Percentiles rank a stretch among this genome's conserved stretches.
Conservation (phyloP, 2,113 vertebrate species). For the Mixornis gularis region DNA sequence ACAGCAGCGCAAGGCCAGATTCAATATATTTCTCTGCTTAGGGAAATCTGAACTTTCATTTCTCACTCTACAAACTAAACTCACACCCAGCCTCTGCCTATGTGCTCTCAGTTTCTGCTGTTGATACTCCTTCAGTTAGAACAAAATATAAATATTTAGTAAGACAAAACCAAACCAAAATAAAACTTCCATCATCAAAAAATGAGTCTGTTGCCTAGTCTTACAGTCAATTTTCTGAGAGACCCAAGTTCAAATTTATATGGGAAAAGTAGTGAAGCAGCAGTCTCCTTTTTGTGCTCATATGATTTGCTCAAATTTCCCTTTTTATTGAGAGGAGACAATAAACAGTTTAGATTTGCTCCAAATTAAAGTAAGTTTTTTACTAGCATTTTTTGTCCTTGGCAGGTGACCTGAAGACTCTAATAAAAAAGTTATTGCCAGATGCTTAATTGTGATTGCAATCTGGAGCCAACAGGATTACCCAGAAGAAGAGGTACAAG, state of each 20-base stretch:
- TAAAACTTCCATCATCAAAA: not conserved
- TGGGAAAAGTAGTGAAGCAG: not conserved
- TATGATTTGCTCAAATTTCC: not conserved
- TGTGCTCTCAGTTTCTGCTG: not conserved
- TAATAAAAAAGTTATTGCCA: not conserved
- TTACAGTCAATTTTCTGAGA: not conserved
- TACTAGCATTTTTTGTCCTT: not conserved
- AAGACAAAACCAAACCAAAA: not conserved
- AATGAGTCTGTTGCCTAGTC: fast-evolving
- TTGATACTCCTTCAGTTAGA: not conserved
- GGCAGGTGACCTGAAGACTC: not conserved
- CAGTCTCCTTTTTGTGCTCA: not conserved
- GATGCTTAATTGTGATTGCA: not conserved
- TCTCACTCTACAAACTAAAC: not conserved
- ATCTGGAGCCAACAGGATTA: not conserved
- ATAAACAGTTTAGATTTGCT: not conserved
- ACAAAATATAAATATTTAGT: not conserved
- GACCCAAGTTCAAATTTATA: not conserved
- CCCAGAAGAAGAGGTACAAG: not conserved
- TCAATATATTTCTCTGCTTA: not conserved
- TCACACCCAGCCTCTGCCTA: not conserved
- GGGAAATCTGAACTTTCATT: not conserved
- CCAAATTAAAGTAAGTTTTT: not conserved
- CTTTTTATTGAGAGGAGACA: not conserved
- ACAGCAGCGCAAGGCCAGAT: not conserved